Percentiles rank a stretch among this genome's conserved stretches.
Conservation (phyloP, 2,113 vertebrate genomes). For the Cryptomyrus ogoouensis region DNA sequence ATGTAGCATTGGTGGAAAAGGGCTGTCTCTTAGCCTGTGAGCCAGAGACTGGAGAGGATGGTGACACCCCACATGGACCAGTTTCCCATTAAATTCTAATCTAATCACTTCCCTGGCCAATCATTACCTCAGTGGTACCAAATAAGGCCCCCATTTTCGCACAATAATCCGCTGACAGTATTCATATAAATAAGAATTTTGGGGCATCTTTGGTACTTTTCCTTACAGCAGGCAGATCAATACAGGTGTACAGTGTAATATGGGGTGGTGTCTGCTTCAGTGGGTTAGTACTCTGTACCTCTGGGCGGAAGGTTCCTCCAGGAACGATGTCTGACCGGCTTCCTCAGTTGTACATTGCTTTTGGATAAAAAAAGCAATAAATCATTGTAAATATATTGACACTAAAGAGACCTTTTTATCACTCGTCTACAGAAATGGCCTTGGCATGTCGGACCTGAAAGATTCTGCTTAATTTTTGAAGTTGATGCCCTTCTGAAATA, state of each 20-base stretch:
- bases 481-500: neutral
- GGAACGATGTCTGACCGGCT: neutral
- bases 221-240: neutral
- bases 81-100: neutral
- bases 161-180: neutral
- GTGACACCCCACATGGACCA: neutral
- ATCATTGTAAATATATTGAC: neutral
- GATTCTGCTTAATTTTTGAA: neutral
- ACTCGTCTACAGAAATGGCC: neutral
- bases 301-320: neutral
- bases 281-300: neutral
- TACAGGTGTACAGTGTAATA: neutral
- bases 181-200: neutral
- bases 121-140: neutral
- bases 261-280: neutral
- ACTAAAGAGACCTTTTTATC: neutral
- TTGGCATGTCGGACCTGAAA: neutral
- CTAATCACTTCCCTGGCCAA: neutral
- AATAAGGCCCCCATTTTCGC: neutral
- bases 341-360: neutral
- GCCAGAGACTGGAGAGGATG: neutral
- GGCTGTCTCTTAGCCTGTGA: neutral
- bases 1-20: neutral
- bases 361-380: neutral
- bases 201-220: neutral